Evolutionary conservation across 2,797 vertebrate species (phyloP), one percentile per base, ranked within the genome.

Genomic region (Scarus forsteni): DNA sequence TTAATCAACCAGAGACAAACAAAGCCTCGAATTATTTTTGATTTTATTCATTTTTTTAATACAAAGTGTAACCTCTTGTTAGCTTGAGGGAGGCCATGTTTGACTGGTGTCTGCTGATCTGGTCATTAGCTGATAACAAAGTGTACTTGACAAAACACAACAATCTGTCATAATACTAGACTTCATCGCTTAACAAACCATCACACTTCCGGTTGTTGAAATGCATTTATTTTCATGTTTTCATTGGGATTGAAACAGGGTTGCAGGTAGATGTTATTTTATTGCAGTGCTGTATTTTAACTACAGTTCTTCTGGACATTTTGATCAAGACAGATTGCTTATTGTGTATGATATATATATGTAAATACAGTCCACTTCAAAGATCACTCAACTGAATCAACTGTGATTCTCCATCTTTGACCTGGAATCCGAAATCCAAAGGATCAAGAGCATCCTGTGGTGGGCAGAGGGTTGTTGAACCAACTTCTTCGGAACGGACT

Each of bases 211-310:
- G 75, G 79, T 67, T 81, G 76, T 75, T 70, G 27, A 86, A 85
- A 76, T 57, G 42, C 60, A 53, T 73, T 46, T 79, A 72, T 80
- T 53, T 79, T 76, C 16, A 74, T 75, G 68, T 76, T 90, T 90
- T 86, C 88, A 86, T 84, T 84, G 73, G 83, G 77, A 89, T 75
- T 88, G 78, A 84, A 85, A 91, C 86, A 89, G 85, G 84, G 85
- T 91, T 87, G 66, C 85, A 83, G 87, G 73, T 83, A 73, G 79
- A 89, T 61, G 71, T 84, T 86, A 85, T 94, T 94, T 94, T 93
- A 93, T 90, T 88, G 88, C 86, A 88, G 85, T 92, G 88, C 88
- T 93, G 92, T 92, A 92, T 95, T 95, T 94, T 91, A 93, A 92
- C 81, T 86, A 89, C 87, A 83, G 65, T 84, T 86, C 86, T 75